Conservation (phyloP, 2,113 vertebrate genomes). For the Pachycephala philippinensis region DNA sequence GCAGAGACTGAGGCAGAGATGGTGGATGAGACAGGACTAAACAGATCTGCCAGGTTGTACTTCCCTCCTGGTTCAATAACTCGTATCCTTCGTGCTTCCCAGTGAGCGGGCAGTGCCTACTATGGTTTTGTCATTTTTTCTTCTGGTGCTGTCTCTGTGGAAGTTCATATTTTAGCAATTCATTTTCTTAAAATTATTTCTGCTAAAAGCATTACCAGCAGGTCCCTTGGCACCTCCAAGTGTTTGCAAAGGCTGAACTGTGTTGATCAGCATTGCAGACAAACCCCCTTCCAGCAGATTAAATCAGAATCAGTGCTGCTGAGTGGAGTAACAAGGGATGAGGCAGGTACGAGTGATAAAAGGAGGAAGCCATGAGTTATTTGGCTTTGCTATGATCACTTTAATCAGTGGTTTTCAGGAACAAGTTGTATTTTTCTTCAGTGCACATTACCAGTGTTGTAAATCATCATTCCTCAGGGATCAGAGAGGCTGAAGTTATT, state of each 20-base stretch:
- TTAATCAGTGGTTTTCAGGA: slow-evolving; percentile 44
- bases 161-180: slow-evolving; percentile 10
- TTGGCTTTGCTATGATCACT: slow-evolving; percentile 29
- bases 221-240: neutral
- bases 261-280: neutral
- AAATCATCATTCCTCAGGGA: slow-evolving; percentile 40
- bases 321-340: neutral
- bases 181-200: slow-evolving; percentile 13
- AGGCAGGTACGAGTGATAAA: neutral
- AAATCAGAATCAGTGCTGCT: neutral
- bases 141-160: neutral
- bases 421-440: slow-evolving; percentile 39
- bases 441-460: neutral
- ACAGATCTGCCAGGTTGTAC: neutral
- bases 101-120: neutral
- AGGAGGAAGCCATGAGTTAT: neutral
- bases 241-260: neutral
- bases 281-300: neutral
- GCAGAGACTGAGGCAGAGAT: neutral
- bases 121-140: neutral
- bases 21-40: neutral
- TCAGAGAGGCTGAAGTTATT: slow-evolving; percentile 24
- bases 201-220: neutral
- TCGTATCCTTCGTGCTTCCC: neutral
- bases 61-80: neutral